phyloP scores from a whole-genome alignment of 2,113 vertebrate species.

The Mesocricetus auratus region DNA sequence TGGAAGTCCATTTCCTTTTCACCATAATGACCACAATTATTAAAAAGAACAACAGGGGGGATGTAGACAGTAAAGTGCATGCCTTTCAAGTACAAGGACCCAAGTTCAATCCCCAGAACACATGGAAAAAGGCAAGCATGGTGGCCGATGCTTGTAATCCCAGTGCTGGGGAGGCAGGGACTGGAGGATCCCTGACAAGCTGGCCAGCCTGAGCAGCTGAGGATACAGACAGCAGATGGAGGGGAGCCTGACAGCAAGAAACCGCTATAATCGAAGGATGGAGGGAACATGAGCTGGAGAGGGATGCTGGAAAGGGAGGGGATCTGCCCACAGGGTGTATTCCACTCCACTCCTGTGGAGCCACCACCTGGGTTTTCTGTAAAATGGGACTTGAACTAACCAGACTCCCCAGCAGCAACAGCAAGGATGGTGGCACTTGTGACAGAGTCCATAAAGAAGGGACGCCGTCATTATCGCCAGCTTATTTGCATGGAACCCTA shows the following conservation, averaged over 20 bases:
- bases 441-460: not conserved
- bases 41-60: not conserved
- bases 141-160: too few species aligned
- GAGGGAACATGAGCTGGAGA: not conserved
- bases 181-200: not conserved
- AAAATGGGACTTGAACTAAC: not conserved
- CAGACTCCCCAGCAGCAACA: not conserved
- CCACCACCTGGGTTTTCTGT: not conserved
- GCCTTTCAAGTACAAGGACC: too few species aligned
- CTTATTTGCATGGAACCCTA: not conserved
- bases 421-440: too few species aligned
- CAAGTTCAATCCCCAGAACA: not conserved
- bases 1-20: not conserved
- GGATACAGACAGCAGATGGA: not conserved
- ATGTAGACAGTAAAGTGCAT: too few species aligned
- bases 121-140: not conserved
- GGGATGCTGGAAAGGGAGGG: not conserved
- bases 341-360: not conserved
- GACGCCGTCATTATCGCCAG: not conserved
- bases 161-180: too few species aligned
- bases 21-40: not conserved
- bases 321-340: too few species aligned
- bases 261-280: not conserved
- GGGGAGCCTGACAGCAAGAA: not conserved
- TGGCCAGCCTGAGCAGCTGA: not conserved